Conservation (phyloP, 1,140 invertebrate genomes). For the Calosoma granatense region DNA sequence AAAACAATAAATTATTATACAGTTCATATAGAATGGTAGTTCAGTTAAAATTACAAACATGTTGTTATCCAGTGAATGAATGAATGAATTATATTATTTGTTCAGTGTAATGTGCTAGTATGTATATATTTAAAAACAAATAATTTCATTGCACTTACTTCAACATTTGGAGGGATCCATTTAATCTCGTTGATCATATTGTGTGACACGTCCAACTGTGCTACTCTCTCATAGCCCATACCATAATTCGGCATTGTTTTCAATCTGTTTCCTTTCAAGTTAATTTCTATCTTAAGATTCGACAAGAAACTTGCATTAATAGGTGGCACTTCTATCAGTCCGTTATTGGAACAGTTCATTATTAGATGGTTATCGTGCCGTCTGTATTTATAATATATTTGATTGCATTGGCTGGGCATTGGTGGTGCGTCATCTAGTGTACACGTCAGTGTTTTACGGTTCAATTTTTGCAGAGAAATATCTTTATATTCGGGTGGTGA, state of each 20-base stretch:
- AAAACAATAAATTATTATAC: background rate
- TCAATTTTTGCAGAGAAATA: background rate
- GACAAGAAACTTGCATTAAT: background rate
- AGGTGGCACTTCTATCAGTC: conserved; percentile 12
- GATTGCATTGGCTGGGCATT: background rate
- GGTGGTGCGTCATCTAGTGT: background rate
- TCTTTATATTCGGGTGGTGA: background rate
- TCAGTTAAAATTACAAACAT: too few species aligned
- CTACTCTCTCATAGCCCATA: conserved; percentile 10
- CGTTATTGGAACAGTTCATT: conserved; percentile 6
- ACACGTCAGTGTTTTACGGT: background rate
- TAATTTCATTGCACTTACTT: too few species aligned
- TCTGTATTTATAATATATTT: background rate
- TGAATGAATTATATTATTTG: too few species aligned
- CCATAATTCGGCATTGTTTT: background rate
- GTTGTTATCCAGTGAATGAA: too few species aligned
- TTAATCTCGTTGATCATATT: conserved; percentile 13
- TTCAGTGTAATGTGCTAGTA: too few species aligned
- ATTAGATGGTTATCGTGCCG: background rate
- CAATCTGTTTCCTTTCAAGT: conserved; percentile 14
- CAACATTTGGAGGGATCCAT: conserved; percentile 19
- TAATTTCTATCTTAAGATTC: conserved; percentile 1
- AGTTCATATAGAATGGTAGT: too few species aligned
- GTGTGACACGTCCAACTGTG: background rate
- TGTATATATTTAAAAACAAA: too few species aligned